Percentiles rank a stretch among this genome's conserved stretches.
These are phyloP conservation scores for Chiridota heheva DNA, from an alignment of 35 echinoderm and acorn worm genomes.

Conservation along the genomic window DNA sequence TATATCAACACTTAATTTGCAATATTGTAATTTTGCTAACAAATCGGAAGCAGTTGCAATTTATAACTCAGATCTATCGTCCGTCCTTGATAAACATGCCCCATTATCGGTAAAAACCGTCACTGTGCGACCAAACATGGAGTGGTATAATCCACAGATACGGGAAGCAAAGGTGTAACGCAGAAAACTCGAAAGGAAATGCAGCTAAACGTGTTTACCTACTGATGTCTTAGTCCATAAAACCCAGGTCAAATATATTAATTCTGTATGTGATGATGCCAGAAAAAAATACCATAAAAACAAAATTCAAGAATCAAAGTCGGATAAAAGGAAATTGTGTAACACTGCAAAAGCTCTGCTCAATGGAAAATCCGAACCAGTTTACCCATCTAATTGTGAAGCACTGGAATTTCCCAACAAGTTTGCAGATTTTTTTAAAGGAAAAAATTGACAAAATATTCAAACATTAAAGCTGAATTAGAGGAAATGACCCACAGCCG, in stretches of 20 bases:
- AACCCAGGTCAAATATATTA: slow-evolving; percentile 27
- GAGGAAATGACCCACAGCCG: too few species aligned
- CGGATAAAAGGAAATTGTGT: slow-evolving; percentile 9
- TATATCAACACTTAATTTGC: not conserved
- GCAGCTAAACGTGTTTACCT: not conserved
- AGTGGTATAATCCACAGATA: slow-evolving; percentile 13
- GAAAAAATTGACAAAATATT: too few species aligned
- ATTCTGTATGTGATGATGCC: not conserved
- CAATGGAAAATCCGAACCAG: not conserved
- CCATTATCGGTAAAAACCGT: too few species aligned
- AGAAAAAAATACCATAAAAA: slow-evolving; percentile 17
- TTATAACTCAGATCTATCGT: too few species aligned
- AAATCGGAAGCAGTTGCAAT: not conserved
- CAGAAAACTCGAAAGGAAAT: slow-evolving; percentile 27
- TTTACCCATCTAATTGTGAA: slow-evolving; percentile 10
- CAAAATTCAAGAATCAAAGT: slow-evolving; percentile 3
- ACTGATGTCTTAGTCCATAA: slow-evolving; percentile 12
- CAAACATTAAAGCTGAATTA: too few species aligned
- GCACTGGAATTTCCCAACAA: not conserved
- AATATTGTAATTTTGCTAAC: not conserved
- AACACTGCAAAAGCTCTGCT: slow-evolving; percentile 9
- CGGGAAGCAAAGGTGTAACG: not conserved
- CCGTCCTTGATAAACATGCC: not conserved
- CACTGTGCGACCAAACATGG: not conserved
- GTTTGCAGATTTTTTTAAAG: slow-evolving; percentile 12